Base-by-base conservation (phyloP, 2,888 invertebrate species). In the Encarsia formosa region DNA sequence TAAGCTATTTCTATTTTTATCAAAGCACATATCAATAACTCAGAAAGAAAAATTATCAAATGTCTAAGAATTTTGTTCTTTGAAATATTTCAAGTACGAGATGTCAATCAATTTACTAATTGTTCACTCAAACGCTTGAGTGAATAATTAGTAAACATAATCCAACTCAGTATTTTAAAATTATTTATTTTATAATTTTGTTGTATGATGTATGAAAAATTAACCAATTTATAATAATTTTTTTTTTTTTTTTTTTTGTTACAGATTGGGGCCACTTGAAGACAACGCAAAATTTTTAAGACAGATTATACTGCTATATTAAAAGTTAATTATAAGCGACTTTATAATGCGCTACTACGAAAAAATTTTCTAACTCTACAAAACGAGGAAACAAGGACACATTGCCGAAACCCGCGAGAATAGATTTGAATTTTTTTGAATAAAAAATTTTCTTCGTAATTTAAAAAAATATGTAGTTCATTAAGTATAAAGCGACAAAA, bases 241-340 rank as follows among this genome's bases (percentile, higher is more conserved):
- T 19, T 22, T 43, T 8, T 41, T 41, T 6, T 38, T 42, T 37
- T 44, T 39, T 52, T 29, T 56, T 39, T 55, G 20, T 68, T 68
- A 11, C 64, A 71, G 70, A 68, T 69, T 67, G 72, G 72, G 72
- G 72, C 71, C 71, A 73, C 67, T 70, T 61, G 61, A 67, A 67
- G 64, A 67, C 67, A 69, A 68, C 65, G 66, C 66, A 63, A 67
- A 64, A 60, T 68, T 69, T 69, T 64, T 68, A 66, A 64, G 47
- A 39, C 48, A 48, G 45, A 20, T 34, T 47, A 26, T 29, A 34
- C 39, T 40, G 41, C 47, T 29, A 43, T n/a, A 22, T 29, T 44
- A 38, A 26, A 34, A 32, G 18, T 5, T 49, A 41, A 38, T 19
- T 31, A 45, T 35, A 41, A n/a, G n/a, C n/a, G n/a, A 50, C 4